Base-by-base conservation (phyloP, 1,140 invertebrate genomes). In the Apis cerana region DNA sequence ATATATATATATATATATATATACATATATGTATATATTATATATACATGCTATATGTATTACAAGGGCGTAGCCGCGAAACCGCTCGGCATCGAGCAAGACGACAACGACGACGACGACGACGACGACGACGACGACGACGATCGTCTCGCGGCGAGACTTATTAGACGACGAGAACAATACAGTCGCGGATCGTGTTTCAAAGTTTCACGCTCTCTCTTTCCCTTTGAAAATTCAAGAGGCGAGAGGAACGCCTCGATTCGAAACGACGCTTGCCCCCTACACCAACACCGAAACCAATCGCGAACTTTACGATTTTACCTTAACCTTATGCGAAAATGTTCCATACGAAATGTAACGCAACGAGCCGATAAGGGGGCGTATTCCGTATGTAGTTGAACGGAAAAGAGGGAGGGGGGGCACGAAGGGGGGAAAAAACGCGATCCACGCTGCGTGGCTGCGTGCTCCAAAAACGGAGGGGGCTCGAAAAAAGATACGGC, bases 141-240 rank as follows among this genome's bases (percentile, higher is more conserved):
- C 4, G 19, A 58, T 75, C 72, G 58, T 75, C 59, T 52, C 74
- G 23, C 61, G 17, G 61, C 17, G 23, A 65, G 50, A 76, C 74
- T 59, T 61, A 80, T 80, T 80, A 75, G 72, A 75, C 62, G 61
- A 80, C 69, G 70, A 69, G 72, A 80, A 84, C 78, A 84, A 85
- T 75, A 48, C 71, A 17, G 21, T n/a, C 69, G 33, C 48, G 33
- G 76, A 58, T 64, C 52, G 48, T 61, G 54, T 17, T 64, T 19
- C 52, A 65, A 52, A 58, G 12, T n/a, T 59, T 59, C 56, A n/a
- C 33, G 70, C 19, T 43, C 19, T 27, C 23, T 5, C 68, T 27
- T 17, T 23, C 15, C 9, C 19, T 11, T 50, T 10, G 43, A 48
- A 21, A 48, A 13, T 48, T 13, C 12, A 17, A 27, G 58, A 11